phyloP scores from a whole-genome alignment of 2,797 vertebrate genomes.

The Diplodus puntazzo region DNA sequence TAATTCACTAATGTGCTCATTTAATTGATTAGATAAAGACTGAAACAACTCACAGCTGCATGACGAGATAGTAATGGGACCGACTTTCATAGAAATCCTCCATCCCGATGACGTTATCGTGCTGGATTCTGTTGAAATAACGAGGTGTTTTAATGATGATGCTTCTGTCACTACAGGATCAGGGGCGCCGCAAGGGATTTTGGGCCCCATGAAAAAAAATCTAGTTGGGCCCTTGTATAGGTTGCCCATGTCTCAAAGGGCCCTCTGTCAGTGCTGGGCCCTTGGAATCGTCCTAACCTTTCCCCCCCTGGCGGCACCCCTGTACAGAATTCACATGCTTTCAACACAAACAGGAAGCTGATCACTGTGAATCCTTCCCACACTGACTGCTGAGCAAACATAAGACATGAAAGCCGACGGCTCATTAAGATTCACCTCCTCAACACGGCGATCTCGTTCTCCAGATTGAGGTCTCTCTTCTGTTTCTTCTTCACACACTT shows the following conservation, averaged over 20 bases:
- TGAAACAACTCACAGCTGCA: constrained; percentile 94
- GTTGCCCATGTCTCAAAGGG: too few relatives aligned
- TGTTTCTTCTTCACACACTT: constrained; percentile 97
- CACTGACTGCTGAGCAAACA: constrained; percentile 7
- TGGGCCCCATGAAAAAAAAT: too few relatives aligned
- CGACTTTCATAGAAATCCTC: constrained; percentile 96
- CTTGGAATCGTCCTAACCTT: too few relatives aligned
- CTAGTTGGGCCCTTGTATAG: too few relatives aligned
- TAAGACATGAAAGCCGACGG: not conserved
- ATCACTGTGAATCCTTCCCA: not conserved
- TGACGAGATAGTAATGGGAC: constrained; percentile 96
- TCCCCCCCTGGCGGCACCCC: too few relatives aligned
- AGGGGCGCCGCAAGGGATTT: too few relatives aligned
- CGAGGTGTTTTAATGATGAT: not conserved
- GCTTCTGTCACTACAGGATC: not conserved
- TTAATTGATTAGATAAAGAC: rapidly evolving
- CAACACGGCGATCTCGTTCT: constrained; percentile 96
- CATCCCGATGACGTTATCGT: constrained; percentile 95
- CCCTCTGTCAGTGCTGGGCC: too few relatives aligned
- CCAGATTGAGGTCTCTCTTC: constrained; percentile 90
- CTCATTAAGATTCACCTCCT: constrained; percentile 82
- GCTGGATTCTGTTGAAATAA: constrained; percentile 89
- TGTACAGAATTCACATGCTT: too few relatives aligned
- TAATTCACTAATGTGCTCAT: not conserved
- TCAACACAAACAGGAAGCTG: rapidly evolving